Evolutionary conservation across 92 coral and sea anemone genomes (phyloP).

Genomic region (Epizoanthus fatuus): DNA sequence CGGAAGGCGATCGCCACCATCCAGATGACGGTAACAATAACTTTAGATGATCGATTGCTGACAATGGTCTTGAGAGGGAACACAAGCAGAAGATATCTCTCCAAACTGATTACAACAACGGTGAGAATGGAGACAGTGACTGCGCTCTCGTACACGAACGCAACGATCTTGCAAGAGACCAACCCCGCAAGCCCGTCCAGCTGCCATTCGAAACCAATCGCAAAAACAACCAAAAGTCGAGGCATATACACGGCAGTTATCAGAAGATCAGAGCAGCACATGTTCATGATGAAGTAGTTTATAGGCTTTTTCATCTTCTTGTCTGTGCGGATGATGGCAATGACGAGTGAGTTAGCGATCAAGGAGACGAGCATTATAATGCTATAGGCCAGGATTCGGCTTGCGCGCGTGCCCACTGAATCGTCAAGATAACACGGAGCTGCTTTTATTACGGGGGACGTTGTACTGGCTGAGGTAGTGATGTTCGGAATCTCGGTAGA

Average conservation of each 20-base stretch:
- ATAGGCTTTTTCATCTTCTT: constrained; percentile 37
- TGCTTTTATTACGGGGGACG: background rate
- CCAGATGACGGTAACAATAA: constrained; percentile 2
- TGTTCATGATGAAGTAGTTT: constrained; percentile 29
- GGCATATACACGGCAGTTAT: constrained; percentile 46
- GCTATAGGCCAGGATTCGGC: constrained; percentile 23
- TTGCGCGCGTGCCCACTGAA: background rate
- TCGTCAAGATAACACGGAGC: constrained; percentile 29
- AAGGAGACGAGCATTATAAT: constrained; percentile 29
- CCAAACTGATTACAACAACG: constrained; percentile 33
- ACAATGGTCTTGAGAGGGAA: constrained; percentile 23
- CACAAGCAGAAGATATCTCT: constrained; percentile 33
- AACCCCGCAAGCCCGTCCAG: background rate
- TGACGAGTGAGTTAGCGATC: constrained; percentile 21
- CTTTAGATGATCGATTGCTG: background rate
- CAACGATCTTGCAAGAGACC: constrained; percentile 24
- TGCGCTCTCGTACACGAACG: constrained; percentile 27
- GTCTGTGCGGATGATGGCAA: constrained; percentile 18
- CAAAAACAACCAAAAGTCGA: constrained; percentile 22
- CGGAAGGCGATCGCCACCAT: constrained; percentile 33
- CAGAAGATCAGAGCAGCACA: constrained; percentile 26
- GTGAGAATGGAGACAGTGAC: constrained; percentile 36
- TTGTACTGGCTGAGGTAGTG: constrained; percentile 1
- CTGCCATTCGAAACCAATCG: constrained; percentile 42
- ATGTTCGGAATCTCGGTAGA: background rate